Base-by-base conservation (phyloP, 2,797 vertebrate species). In the Erethizon dorsatum region DNA sequence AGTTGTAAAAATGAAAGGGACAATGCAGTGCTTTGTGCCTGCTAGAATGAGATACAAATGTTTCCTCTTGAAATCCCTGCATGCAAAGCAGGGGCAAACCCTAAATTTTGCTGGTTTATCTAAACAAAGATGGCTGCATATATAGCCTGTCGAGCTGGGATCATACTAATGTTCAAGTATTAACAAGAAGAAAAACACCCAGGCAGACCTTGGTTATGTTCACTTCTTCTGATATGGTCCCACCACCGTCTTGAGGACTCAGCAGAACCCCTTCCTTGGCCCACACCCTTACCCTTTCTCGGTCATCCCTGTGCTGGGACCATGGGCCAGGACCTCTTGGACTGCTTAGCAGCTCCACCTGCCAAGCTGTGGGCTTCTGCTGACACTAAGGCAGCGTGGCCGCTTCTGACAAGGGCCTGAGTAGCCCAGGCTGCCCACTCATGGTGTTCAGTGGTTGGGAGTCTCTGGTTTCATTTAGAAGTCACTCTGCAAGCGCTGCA, bases 181-280 rank as follows among this genome's bases (percentile, higher is more conserved):
- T 28, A 24, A 33, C 41, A 15, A 11, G 33, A 54, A 47, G 61
- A 2, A 20, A 9, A 56, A 31, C 20, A 26, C 50, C 80, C 24
- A 20, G 3, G 22, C 33, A 20, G 26, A 4, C 56, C 52, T 3
- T 37, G 20, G 67, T 13, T 18, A n/a, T 37, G 15, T 20, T 78
- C 54, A 7, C 20, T 4, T 15, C 47, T 14, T 52, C 61, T 15
- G 41, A 33, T 20, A 14, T 11, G 10, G 11, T 6, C 41, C 41
- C 41, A 15, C 57, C 7, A 0, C 26, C 37, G 41, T 57, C 69
- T 17, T 24, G 28, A 77, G 18, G n/a, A 31, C 77, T 22, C 22
- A 6, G 4, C 0, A 5, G 57, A 31, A 0, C 0, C 24, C n/a
- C 4, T 41, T 57, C 24, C 22, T 20, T 0, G 9, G 41, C 6